These are phyloP conservation scores for Diprion similis DNA, from an alignment of 1,140 invertebrate genomes.

Conservation along the genomic window DNA sequence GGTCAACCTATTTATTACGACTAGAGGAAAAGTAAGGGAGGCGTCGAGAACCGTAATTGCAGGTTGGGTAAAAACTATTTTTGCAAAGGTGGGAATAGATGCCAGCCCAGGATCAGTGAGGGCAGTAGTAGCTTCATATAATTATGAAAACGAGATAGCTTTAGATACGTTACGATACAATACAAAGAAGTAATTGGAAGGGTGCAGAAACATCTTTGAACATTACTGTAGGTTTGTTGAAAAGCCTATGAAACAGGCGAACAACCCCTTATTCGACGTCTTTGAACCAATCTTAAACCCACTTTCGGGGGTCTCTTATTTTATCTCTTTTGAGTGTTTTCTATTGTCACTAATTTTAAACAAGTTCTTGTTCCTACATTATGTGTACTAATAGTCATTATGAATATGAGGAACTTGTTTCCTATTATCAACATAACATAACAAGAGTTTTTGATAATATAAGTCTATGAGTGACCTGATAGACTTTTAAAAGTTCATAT, in stretches of 20 bases:
- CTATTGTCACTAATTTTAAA: too few species aligned
- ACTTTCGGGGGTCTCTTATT: not conserved
- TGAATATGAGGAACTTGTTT: not conserved
- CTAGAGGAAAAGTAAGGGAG: slow-evolving; percentile 30
- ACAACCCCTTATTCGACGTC: not conserved
- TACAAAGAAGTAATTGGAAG: slow-evolving; percentile 31
- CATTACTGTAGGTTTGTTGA: slow-evolving; percentile 28
- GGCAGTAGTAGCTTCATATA: slow-evolving; percentile 33
- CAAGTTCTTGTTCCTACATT: too few species aligned
- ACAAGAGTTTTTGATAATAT: not conserved
- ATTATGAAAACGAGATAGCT: slow-evolving; percentile 23
- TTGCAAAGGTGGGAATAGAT: slow-evolving; percentile 37
- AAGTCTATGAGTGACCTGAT: not conserved
- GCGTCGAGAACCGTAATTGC: slow-evolving; percentile 43
- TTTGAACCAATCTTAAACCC: not conserved
- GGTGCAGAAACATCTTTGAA: slow-evolving; percentile 30
- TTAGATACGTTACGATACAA: slow-evolving; percentile 33
- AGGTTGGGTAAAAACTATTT: slow-evolving; percentile 40
- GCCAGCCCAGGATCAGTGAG: slow-evolving; percentile 31
- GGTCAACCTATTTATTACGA: slow-evolving; percentile 26
- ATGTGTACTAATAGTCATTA: too few species aligned
- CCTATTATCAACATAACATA: not conserved
- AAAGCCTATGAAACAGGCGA: not conserved
- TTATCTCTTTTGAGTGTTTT: too few species aligned
- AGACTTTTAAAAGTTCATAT: not conserved